These are phyloP conservation scores for Trinectes maculatus DNA, from an alignment of 2,113 vertebrate species.

Conservation along the genomic window DNA sequence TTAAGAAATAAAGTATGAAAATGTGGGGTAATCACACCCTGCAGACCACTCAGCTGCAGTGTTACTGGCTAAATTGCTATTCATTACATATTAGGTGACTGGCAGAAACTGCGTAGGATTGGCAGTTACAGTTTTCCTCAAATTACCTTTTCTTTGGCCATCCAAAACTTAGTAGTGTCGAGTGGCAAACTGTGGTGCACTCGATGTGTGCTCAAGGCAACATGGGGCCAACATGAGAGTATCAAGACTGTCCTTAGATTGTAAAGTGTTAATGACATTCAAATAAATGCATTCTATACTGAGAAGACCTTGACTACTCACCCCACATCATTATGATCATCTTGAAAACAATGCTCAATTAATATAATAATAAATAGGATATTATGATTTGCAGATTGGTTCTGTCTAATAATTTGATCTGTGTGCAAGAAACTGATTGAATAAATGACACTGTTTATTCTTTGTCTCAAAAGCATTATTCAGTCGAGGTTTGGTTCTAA, in stretches of 20 bases:
- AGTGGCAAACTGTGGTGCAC: conserved; percentile 14
- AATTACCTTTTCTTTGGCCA: conserved; percentile 24
- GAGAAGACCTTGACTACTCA: no score
- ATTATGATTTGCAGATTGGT: neutral
- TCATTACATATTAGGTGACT: conserved; percentile 21
- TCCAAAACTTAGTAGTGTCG: conserved; percentile 14
- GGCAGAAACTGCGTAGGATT: conserved; percentile 12
- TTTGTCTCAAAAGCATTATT: neutral
- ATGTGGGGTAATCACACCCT: conserved; percentile 22
- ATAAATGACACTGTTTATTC: neutral
- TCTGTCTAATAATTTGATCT: conserved; percentile 9
- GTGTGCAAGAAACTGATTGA: conserved; percentile 12
- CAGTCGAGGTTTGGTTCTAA: neutral
- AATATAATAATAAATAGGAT: no score
- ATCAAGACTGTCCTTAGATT: conserved; percentile 24
- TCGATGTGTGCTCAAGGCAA: conserved; percentile 17
- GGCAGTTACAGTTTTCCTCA: conserved; percentile 19
- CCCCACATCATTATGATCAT: no score
- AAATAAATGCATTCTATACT: no score
- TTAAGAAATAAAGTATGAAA: conserved; percentile 20
- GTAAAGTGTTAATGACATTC: no score
- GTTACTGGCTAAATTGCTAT: neutral
- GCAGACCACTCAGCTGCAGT: neutral
- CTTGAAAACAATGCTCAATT: no score
- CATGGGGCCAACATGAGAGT: conserved; percentile 15